Conservation (phyloP, 2,797 vertebrate genomes). For the Sternotherus odoratus region DNA sequence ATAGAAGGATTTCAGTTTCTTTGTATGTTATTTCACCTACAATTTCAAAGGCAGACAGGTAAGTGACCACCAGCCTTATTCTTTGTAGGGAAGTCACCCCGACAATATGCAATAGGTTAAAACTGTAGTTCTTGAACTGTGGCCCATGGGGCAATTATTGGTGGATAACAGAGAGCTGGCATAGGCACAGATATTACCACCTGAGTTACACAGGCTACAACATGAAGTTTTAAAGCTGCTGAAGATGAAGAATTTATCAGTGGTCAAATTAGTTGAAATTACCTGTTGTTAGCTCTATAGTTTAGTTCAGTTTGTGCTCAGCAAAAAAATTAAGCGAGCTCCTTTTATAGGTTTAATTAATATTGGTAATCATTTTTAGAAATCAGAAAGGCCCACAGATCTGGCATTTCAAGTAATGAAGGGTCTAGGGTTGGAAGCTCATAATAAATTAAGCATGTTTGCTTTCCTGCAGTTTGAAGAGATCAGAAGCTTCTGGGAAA, state of each 20-base stretch:
- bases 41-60: not conserved
- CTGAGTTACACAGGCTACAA: not conserved
- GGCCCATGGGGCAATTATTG: not conserved
- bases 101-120: too few relatives aligned
- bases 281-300: not conserved
- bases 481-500: not conserved
- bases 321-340: not conserved
- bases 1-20: not conserved
- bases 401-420: not conserved
- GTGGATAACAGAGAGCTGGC: not conserved
- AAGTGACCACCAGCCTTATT: too few relatives aligned
- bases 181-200: not conserved
- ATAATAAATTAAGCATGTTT: accelerated
- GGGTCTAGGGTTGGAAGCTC: not conserved
- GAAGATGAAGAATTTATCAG: not conserved
- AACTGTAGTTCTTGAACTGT: not conserved
- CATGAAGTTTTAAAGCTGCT: accelerated
- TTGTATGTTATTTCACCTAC: not conserved
- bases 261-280: not conserved
- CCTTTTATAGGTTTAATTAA: not conserved
- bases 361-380: not conserved
- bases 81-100: too few relatives aligned
- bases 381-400: not conserved
- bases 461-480: not conserved
- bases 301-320: not conserved